Conservation (phyloP, 2,113 vertebrate genomes). For the Psittacula cyanocephala region DNA sequence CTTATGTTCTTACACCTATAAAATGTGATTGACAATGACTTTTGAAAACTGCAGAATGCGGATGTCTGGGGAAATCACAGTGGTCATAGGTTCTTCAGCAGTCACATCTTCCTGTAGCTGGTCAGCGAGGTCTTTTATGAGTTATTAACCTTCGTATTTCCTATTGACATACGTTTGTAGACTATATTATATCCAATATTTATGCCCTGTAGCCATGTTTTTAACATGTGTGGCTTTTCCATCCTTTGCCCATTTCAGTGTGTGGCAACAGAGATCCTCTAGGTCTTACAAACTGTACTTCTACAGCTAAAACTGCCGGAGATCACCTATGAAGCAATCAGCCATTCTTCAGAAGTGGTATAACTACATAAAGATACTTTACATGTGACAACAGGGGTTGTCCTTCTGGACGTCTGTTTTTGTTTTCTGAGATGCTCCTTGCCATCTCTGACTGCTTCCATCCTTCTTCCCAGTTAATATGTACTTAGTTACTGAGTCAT, state of each 20-base stretch:
- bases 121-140: not conserved
- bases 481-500: not conserved
- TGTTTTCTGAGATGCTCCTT: not conserved
- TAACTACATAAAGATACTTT: not conserved
- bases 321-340: not conserved
- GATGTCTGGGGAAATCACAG: not conserved
- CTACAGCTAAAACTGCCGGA: not conserved
- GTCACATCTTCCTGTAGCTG: not conserved
- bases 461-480: not conserved
- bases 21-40: not conserved
- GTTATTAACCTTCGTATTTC: not conserved
- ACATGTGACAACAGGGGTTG: fast-evolving
- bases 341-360: not conserved
- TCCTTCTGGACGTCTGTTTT: not conserved
- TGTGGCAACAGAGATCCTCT: not conserved
- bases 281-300: not conserved
- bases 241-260: not conserved
- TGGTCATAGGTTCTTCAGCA: not conserved
- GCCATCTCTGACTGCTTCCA: not conserved
- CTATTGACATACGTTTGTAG: not conserved
- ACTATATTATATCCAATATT: not conserved
- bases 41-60: not conserved
- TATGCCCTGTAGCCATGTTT: not conserved
- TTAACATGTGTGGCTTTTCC: not conserved
- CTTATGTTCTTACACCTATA: not conserved